Evolutionary conservation across 2,888 invertebrate species (phyloP), one percentile per base, ranked within the genome.

Genomic region (Cotesia congregata): DNA sequence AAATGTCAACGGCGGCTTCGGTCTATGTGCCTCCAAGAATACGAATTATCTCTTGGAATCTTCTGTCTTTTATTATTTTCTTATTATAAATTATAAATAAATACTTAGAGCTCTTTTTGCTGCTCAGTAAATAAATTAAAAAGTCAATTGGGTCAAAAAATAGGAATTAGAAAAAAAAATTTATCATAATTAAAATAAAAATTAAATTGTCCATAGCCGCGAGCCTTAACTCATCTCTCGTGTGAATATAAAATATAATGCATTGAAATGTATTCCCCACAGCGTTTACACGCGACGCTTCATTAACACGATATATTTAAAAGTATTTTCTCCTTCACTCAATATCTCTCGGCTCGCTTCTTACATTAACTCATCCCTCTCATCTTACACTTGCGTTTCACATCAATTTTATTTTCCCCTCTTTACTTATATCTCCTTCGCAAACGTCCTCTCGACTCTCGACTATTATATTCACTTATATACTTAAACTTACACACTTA

Each of bases 251-350:
- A 15, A 64, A 20, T 41, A 80, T 86, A 86, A 86, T 86, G 80
- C 80, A 86, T 86, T 86, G 82, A 86, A 86, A 86, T 86, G 83
- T 86, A 86, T 86, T 86, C 86, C 73, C 77, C 69, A 75, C 78
- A 82, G 80, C 82, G 82, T 86, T 83, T 81, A 83, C 82, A 80
- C 80, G 83, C 83, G 85, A 86, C 81, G 86, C 83, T 86, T 86
- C 85, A 84, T 86, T 86, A 86, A 85, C 86, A 82, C 86, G 82
- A 81, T 80, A 72, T 68, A 76, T 76, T 67, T 72, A 72, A 62
- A 67, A 68, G 68, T 68, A 40, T 68, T 30, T 30, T 61, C 61
- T 67, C 68, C 68, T 76, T 72, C 64, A 20, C 61, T 61, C 30
- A 38, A 50, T 50, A 50, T 50, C 50, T 50, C 50, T 50, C 50